These are phyloP conservation scores for Agrochola lychnidis DNA, from an alignment of 2,888 invertebrate species.

Conservation along the genomic window DNA sequence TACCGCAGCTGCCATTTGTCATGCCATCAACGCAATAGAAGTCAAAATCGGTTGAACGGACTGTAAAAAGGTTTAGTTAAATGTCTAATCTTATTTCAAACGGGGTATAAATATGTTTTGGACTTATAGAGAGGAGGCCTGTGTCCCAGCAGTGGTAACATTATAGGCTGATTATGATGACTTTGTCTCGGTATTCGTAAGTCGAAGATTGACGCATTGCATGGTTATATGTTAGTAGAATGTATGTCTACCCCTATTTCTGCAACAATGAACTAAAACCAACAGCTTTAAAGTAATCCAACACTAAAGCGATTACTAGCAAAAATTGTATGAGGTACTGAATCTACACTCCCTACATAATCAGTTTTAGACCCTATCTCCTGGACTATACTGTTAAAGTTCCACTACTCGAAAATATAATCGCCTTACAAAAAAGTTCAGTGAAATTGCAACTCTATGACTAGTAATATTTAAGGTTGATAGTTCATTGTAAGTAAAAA, in stretches of 20 bases:
- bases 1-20: no score
- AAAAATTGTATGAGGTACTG: slow-evolving; percentile 13
- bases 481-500: slow-evolving; percentile 11
- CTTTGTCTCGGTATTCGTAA: background rate
- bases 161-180: background rate
- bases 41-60: no score
- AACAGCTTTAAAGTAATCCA: slow-evolving; percentile 43
- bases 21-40: no score
- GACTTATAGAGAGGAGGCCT: background rate
- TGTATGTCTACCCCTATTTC: slow-evolving; percentile 23
- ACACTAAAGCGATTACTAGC: slow-evolving; percentile 45
- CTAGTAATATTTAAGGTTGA: background rate
- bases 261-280: slow-evolving; percentile 41
- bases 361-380: slow-evolving; percentile 8
- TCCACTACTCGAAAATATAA: background rate
- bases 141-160: background rate
- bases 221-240: background rate
- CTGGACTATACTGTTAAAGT: background rate
- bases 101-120: no score
- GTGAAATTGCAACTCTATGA: background rate
- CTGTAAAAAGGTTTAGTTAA: no score
- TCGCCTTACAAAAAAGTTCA: background rate
- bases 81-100: no score
- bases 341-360: background rate
- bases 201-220: background rate